Evolutionary conservation across 2,113 vertebrate species (phyloP).

Genomic region (Lepisosteus oculatus): DNA sequence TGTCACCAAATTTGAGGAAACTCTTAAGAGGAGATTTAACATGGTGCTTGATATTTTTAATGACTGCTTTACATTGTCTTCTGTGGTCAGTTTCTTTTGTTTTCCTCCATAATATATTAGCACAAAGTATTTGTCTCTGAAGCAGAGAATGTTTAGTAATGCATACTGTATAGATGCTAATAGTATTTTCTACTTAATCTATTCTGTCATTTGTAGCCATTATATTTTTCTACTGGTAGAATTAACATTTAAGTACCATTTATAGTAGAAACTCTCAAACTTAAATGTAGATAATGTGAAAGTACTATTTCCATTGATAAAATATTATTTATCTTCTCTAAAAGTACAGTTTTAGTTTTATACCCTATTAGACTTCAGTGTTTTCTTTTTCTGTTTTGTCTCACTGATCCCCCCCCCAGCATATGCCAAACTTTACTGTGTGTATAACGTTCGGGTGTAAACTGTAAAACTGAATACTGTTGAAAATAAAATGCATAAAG

Average conservation of each 20-base stretch:
- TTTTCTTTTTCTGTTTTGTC: constrained; percentile 16
- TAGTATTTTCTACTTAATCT: constrained; percentile 50
- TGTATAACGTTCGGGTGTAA: constrained; percentile 40
- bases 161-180: constrained; percentile 8
- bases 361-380: constrained; percentile 23
- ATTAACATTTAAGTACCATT: constrained; percentile 44
- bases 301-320: constrained; percentile 36
- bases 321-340: constrained; percentile 30
- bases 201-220: constrained; percentile 33
- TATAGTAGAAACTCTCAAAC: constrained; percentile 30
- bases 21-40: too few relatives aligned
- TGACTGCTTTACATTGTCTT: background rate
- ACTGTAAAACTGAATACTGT: constrained; percentile 57
- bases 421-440: constrained; percentile 37
- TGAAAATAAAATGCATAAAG: constrained; percentile 48
- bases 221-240: constrained; percentile 25
- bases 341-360: constrained; percentile 33
- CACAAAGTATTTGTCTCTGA: constrained; percentile 50
- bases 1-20: too few relatives aligned
- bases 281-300: constrained; percentile 59
- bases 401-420: background rate
- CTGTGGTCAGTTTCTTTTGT: background rate
- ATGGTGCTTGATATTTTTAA: constrained; percentile 6
- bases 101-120: constrained; percentile 51
- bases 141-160: constrained; percentile 47